These are phyloP conservation scores for Philaethria dido DNA, from an alignment of 2,888 invertebrate genomes.

Conservation along the genomic window DNA sequence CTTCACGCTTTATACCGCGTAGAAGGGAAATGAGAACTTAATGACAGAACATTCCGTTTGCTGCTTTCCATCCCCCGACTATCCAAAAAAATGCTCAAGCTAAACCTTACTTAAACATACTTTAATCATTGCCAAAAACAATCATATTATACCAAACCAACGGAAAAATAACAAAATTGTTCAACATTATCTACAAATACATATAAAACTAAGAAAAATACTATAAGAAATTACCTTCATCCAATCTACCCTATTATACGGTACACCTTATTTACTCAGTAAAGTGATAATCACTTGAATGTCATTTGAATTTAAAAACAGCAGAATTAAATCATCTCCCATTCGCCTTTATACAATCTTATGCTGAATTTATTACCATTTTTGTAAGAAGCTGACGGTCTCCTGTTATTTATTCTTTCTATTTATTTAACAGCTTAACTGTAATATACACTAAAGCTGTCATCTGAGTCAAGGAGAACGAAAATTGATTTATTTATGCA, in stretches of 20 bases:
- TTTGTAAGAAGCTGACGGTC: constrained; percentile 40
- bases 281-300: constrained; percentile 32
- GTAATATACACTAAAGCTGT: constrained; percentile 18
- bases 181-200: too few relatives aligned
- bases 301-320: constrained; percentile 40
- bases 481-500: too few relatives aligned
- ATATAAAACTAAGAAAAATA: neutral
- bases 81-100: too few relatives aligned
- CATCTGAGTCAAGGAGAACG: neutral
- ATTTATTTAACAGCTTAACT: constrained; percentile 34
- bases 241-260: neutral
- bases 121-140: too few relatives aligned
- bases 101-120: too few relatives aligned
- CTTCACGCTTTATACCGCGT: too few relatives aligned
- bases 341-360: constrained; percentile 34
- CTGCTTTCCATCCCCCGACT: too few relatives aligned
- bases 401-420: constrained; percentile 31
- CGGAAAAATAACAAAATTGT: too few relatives aligned
- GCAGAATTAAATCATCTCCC: constrained; percentile 37
- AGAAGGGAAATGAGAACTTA: too few relatives aligned
- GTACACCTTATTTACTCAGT: constrained; percentile 13
- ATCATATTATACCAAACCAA: too few relatives aligned
- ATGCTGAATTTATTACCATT: constrained; percentile 42
- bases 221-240: neutral
- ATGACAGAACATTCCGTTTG: too few relatives aligned